These are phyloP conservation scores for Coelopa pilipes DNA, from an alignment of 2,888 invertebrate species.

Conservation along the genomic window DNA sequence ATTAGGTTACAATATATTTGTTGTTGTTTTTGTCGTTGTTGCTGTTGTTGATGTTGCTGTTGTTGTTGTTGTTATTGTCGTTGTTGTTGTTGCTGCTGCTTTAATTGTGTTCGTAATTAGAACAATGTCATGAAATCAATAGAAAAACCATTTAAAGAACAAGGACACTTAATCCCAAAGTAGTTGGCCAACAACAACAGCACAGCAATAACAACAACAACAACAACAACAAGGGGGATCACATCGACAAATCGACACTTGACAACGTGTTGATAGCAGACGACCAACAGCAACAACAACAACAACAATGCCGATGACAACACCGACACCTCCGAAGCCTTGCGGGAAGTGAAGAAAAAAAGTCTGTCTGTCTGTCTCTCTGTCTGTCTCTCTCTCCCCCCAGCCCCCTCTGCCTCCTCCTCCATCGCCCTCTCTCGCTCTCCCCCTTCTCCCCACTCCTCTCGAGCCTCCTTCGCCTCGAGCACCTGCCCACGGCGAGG, in stretches of 20 bases:
- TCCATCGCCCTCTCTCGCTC: too few relatives aligned
- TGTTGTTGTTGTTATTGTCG: too few relatives aligned
- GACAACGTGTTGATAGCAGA: not conserved
- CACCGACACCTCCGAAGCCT: too few relatives aligned
- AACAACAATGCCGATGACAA: not conserved
- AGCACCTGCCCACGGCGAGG: too few relatives aligned
- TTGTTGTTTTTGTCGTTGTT: not conserved
- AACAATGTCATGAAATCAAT: constrained; percentile 1
- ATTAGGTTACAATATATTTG: not conserved
- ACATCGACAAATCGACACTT: constrained; percentile 1
- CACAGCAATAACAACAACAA: constrained; percentile 36
- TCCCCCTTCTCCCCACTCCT: too few relatives aligned
- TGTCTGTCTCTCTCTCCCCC: too few relatives aligned
- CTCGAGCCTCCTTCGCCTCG: too few relatives aligned
- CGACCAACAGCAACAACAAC: not conserved
- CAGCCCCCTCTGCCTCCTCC: too few relatives aligned
- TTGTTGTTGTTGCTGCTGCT: too few relatives aligned
- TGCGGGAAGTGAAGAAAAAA: too few relatives aligned
- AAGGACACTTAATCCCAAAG: not conserved
- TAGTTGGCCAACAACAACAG: not conserved
- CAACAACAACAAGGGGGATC: constrained; percentile 15
- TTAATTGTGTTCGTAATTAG: not conserved
- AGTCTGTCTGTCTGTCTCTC: too few relatives aligned
- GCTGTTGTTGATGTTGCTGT: not conserved
- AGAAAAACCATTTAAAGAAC: not conserved